phyloP scores from a whole-genome alignment of 2,888 invertebrate genomes.

The Chloroclysta siterata region DNA sequence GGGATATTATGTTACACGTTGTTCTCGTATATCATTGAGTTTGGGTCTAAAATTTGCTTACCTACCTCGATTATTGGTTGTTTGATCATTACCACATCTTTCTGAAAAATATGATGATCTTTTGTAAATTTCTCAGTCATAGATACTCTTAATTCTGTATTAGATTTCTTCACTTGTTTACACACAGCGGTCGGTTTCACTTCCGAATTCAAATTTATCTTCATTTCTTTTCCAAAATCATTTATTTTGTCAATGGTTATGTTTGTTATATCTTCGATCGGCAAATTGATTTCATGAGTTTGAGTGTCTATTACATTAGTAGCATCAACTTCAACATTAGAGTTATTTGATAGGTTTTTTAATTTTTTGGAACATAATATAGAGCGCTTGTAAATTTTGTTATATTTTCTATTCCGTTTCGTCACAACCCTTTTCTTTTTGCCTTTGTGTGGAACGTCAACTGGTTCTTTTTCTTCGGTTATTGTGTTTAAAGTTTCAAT shows the following conservation, averaged over 20 bases:
- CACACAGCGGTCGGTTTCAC: neutral
- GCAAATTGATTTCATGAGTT: neutral
- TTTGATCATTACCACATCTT: slow-evolving; percentile 21
- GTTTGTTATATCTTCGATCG: neutral
- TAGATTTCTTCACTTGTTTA: slow-evolving; percentile 4
- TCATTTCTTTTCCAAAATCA: slow-evolving; percentile 1
- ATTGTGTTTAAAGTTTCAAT: slow-evolving; percentile 13
- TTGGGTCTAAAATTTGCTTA: neutral
- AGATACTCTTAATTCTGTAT: slow-evolving; percentile 4
- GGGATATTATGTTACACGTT: too few relatives aligned
- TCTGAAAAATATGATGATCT: slow-evolving; percentile 5
- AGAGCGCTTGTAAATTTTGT: slow-evolving; percentile 22
- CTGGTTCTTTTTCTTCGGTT: slow-evolving; percentile 21
- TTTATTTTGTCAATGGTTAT: neutral
- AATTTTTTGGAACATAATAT: slow-evolving; percentile 7
- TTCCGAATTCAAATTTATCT: neutral
- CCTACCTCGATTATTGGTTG: slow-evolving; percentile 20
- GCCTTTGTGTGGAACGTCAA: slow-evolving; percentile 3
- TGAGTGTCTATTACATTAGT: neutral
- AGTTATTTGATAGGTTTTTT: slow-evolving; percentile 3
- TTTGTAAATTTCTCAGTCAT: slow-evolving; percentile 5
- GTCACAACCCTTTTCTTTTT: slow-evolving; percentile 10
- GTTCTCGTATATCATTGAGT: too few relatives aligned
- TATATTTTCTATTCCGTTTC: slow-evolving; percentile 7
- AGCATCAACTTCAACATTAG: slow-evolving; percentile 1